Percentiles rank a stretch among this genome's conserved stretches.
Conservation (phyloP, 2,888 invertebrate genomes). For the Romanomermis culicivorax region DNA sequence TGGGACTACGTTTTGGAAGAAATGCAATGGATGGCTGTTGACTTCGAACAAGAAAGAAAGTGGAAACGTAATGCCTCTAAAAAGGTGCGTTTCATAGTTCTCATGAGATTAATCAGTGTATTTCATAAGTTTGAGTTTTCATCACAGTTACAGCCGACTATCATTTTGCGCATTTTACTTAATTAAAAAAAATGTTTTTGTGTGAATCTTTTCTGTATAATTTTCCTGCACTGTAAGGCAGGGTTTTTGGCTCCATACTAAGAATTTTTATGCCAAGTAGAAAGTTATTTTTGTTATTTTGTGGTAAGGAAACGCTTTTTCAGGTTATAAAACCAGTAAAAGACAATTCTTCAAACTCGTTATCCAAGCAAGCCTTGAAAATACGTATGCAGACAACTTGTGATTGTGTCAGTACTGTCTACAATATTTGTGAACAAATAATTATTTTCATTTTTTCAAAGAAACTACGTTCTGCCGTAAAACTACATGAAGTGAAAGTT, state of each 20-base stretch:
- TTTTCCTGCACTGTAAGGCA: too few relatives aligned
- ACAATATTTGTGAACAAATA: too few relatives aligned
- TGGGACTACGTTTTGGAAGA: constrained; percentile 97
- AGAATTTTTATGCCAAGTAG: not conserved
- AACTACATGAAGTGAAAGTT: too few relatives aligned
- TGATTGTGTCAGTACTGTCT: too few relatives aligned
- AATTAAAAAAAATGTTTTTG: not conserved
- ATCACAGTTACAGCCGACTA: constrained; percentile 15
- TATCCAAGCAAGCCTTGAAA: too few relatives aligned
- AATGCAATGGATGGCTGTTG: constrained; percentile 92
- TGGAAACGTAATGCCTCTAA: constrained; percentile 90
- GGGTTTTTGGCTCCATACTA: not conserved
- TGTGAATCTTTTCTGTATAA: too few relatives aligned
- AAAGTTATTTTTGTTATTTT: not conserved
- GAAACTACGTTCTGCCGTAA: too few relatives aligned
- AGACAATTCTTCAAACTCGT: too few relatives aligned
- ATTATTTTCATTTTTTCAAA: too few relatives aligned
- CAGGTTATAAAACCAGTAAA: too few relatives aligned
- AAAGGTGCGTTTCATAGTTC: constrained; percentile 45
- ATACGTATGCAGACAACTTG: too few relatives aligned
- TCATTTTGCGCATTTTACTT: not conserved
- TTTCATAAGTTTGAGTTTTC: constrained; percentile 8
- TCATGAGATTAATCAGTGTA: constrained; percentile 1
- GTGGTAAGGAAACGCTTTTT: too few relatives aligned
- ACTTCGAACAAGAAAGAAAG: constrained; percentile 88